These are phyloP conservation scores for Ectemnius cavifrons DNA, from an alignment of 2,888 invertebrate species.

Conservation along the genomic window DNA sequence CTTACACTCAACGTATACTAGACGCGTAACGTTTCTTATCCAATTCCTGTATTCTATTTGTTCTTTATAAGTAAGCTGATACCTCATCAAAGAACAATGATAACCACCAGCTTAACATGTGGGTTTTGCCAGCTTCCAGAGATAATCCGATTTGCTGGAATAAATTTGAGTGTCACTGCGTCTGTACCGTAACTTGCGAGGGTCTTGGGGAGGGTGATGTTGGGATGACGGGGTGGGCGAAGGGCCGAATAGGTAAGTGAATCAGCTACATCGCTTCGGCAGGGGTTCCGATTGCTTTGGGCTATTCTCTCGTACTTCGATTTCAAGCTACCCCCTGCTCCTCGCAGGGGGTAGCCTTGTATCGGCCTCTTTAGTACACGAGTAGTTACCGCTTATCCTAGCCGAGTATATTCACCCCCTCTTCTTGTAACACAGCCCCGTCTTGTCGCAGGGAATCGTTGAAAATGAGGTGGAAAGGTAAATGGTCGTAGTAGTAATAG, in stretches of 20 bases:
- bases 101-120: no score
- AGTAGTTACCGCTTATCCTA: constrained; percentile 42
- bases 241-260: constrained; percentile 69
- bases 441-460: constrained; percentile 32
- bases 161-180: constrained; percentile 57
- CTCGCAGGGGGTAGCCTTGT: constrained; percentile 1
- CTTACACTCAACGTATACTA: no score
- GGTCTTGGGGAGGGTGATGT: constrained; percentile 41
- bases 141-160: constrained; percentile 20
- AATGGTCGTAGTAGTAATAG: constrained; percentile 12
- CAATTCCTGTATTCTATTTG: no score
- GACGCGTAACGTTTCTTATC: no score
- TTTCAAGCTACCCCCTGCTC: constrained; percentile 24
- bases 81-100: no score
- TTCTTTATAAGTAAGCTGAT: no score
- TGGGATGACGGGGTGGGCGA: constrained; percentile 30
- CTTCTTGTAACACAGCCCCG: constrained; percentile 16
- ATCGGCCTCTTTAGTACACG: not conserved
- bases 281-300: constrained; percentile 70
- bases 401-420: constrained; percentile 26
- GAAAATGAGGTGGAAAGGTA: constrained; percentile 36
- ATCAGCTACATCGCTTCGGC: constrained; percentile 68
- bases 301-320: constrained; percentile 65
- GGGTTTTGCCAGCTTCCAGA: not conserved
- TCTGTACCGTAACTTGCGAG: constrained; percentile 45